phyloP scores from a whole-genome alignment of 2,888 invertebrate species.

The Chalcosyrphus nemorum region DNA sequence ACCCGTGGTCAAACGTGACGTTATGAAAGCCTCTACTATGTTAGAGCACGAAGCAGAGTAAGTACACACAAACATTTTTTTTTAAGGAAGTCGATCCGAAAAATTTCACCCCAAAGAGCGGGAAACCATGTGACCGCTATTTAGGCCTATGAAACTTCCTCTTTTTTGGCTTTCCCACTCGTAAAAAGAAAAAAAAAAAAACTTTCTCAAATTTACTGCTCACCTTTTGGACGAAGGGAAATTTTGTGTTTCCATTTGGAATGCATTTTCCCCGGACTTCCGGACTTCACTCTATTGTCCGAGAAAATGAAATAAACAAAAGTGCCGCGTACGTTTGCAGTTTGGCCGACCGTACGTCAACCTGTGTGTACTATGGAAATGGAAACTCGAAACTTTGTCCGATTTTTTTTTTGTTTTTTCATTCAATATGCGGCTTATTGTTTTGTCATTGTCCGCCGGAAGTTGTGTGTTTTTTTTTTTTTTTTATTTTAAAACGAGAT shows the following conservation, averaged over 20 bases:
- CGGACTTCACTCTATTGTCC: conserved; percentile 33
- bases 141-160: neutral
- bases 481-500: conserved; percentile 1
- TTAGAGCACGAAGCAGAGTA: conserved; percentile 98
- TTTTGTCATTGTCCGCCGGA: conserved; percentile 67
- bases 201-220: conserved; percentile 49
- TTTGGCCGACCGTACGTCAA: conserved; percentile 11
- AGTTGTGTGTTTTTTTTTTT: conserved; percentile 2
- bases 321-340: conserved; percentile 14
- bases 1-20: conserved; percentile 99
- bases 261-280: conserved; percentile 59
- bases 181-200: too few relatives aligned
- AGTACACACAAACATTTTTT: conserved; percentile 81
- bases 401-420: conserved; percentile 36
- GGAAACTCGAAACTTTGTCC: conserved; percentile 52
- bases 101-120: conserved; percentile 24
- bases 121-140: neutral
- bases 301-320: too few relatives aligned
- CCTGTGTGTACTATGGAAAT: conserved; percentile 22
- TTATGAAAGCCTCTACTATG: conserved; percentile 99
- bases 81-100: conserved; percentile 1
- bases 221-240: neutral
- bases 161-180: neutral
- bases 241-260: conserved; percentile 29
- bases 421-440: conserved; percentile 66